These are phyloP conservation scores for Scartelaos histophorus DNA, from an alignment of 2,113 vertebrate genomes.

Conservation along the genomic window DNA sequence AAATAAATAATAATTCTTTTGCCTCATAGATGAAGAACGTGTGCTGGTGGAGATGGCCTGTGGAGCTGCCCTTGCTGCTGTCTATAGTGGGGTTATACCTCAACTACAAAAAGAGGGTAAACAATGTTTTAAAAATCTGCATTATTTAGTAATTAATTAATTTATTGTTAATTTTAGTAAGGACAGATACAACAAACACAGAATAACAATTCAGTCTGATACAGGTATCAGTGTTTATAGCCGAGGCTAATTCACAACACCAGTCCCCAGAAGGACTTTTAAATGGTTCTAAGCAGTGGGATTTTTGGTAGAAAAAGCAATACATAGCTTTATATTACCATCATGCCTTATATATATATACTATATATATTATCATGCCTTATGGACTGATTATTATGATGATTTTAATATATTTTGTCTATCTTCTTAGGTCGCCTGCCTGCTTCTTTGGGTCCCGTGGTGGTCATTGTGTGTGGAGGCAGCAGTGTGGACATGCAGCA, in stretches of 20 bases:
- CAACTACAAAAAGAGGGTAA: conserved; percentile 73
- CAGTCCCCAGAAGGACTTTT: too few species aligned
- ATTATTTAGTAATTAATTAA: too few species aligned
- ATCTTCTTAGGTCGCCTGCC: conserved; percentile 58
- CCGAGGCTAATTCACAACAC: too few species aligned
- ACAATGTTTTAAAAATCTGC: neutral
- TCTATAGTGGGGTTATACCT: conserved; percentile 72
- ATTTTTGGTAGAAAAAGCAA: too few species aligned
- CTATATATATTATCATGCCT: too few species aligned
- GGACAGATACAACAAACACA: too few species aligned
- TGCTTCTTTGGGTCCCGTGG: conserved; percentile 58
- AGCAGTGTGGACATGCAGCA: conserved; percentile 73
- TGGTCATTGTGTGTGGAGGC: conserved; percentile 81
- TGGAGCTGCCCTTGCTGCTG: conserved; percentile 75
- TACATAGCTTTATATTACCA: too few species aligned
- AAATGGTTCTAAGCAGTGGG: too few species aligned
- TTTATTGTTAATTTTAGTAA: too few species aligned
- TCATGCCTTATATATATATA: too few species aligned
- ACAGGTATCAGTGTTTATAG: too few species aligned
- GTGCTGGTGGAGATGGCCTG: conserved; percentile 82
- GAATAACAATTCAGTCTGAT: too few species aligned
- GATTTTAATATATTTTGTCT: neutral
- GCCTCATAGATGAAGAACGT: conserved; percentile 78
- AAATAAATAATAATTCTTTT: neutral
- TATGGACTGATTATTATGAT: neutral